phyloP scores from a whole-genome alignment of 1,140 invertebrate species.

The Formica exsecta region DNA sequence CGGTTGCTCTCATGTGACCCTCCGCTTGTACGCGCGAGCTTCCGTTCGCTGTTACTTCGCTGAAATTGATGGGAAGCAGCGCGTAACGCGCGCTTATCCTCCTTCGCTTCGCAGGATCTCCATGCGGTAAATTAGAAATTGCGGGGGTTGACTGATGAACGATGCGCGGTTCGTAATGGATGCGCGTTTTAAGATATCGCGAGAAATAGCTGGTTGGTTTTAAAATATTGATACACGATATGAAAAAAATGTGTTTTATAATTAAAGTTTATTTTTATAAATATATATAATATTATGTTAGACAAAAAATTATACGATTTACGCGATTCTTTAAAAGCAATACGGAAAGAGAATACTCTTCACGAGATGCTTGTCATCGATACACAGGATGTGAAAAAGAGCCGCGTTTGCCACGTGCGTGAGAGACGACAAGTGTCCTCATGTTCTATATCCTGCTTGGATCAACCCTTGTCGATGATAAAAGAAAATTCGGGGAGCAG shows the following conservation, averaged over 20 bases:
- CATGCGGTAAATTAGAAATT: slow-evolving; percentile 62
- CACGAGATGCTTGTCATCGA: not conserved
- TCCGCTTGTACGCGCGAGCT: slow-evolving; percentile 27
- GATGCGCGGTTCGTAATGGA: slow-evolving; percentile 31
- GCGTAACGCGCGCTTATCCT: slow-evolving; percentile 34
- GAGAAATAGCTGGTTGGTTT: not conserved
- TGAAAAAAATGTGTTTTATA: not conserved
- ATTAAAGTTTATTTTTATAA: slow-evolving; percentile 15
- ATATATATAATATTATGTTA: not conserved
- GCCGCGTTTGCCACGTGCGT: slow-evolving; percentile 67
- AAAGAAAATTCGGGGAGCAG: slow-evolving; percentile 1
- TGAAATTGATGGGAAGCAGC: slow-evolving; percentile 60
- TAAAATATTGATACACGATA: not conserved
- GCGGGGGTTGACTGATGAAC: slow-evolving; percentile 52
- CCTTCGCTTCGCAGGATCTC: slow-evolving; percentile 11
- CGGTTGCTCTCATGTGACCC: slow-evolving; percentile 46
- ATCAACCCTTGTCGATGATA: slow-evolving; percentile 36
- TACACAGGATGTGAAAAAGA: slow-evolving; percentile 71
- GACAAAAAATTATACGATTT: not conserved
- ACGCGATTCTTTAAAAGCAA: not conserved
- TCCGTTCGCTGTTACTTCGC: slow-evolving; percentile 53
- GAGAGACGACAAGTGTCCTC: slow-evolving; percentile 73
- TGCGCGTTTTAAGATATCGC: not conserved
- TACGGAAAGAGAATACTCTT: not conserved
- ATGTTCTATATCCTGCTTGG: slow-evolving; percentile 10